phyloP scores from a whole-genome alignment of 2,113 vertebrate species.

The Clarias gariepinus region DNA sequence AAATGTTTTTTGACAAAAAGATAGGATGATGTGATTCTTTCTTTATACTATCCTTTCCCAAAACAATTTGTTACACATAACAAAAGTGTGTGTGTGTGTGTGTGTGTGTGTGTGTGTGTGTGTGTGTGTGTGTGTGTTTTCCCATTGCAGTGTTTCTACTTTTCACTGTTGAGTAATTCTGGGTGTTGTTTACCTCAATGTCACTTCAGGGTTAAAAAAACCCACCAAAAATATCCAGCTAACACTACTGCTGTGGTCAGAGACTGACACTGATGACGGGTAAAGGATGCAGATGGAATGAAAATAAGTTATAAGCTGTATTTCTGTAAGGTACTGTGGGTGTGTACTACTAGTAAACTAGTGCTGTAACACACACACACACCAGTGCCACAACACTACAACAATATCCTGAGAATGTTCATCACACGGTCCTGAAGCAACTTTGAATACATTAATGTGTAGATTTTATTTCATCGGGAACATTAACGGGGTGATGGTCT shows the following conservation, averaged over 20 bases:
- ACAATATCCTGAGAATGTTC: not conserved
- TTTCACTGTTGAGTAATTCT: not conserved
- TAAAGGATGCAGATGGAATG: not conserved
- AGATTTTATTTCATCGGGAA: not conserved
- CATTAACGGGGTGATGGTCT: not conserved
- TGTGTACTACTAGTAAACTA: not conserved
- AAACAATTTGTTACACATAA: too few species aligned
- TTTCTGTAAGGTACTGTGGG: not conserved
- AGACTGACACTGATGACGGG: not conserved
- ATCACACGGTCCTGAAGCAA: not conserved
- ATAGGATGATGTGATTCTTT: too few species aligned
- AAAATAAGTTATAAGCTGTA: not conserved
- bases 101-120: too few species aligned
- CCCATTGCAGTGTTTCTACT: not conserved
- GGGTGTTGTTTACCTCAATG: not conserved
- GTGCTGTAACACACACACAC: not conserved
- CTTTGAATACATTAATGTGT: not conserved
- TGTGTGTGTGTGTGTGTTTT: too few species aligned
- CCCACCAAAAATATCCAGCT: not conserved
- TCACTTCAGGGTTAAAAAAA: constrained; percentile 13
- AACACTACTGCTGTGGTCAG: not conserved
- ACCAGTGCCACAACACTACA: not conserved
- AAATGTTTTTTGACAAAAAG: too few species aligned
- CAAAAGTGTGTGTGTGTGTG: too few species aligned
- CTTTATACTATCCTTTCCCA: too few species aligned